Evolutionary conservation across 2,888 invertebrate species (phyloP), one percentile per base, ranked within the genome.

Genomic region (Epinotia nisella): DNA sequence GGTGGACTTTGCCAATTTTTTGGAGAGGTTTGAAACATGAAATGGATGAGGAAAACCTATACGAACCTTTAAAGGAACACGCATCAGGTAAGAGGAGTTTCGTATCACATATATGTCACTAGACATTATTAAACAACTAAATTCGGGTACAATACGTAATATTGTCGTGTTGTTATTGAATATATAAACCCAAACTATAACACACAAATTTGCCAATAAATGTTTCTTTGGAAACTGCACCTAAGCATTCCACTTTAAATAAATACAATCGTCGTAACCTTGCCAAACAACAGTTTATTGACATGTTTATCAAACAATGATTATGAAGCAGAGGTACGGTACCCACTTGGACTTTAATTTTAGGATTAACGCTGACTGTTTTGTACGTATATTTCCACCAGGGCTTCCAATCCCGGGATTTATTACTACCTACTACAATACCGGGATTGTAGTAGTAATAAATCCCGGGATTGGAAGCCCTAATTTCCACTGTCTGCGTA

Each of bases 1-100:
- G 96, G 92, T 98, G 97, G 95, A 96, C 97, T 1, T 89, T 97
- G 82, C 96, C 95, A 39, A 94, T 97, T 83, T 97, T 98, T 90
- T 95, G 95, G 85, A 95, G 95, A 85, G 97, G 98, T 1, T 94
- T 96, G 79, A 95, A 94, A 78, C 96, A 96, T 82, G 95, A 96
- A 77, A 88, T 98, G 78, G 96, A 96, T 76, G 93, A 95, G 75
- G 93, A 95, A 70, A 98, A 98, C 90, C 92, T 98, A 1, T 97
- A 96, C 88, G 95, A 96, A 84, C 96, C 97, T 15, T 87, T 98
- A 51, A 94, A 94, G 75, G 95, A 94, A 79, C 98, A 98, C 89
- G 94, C 95, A 80, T 97, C 98, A 77, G 94, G 94, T 87, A 76
- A 81, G 81, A 71, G 39, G 13, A 19, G 15, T 41, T 4, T 56